A percentile compares a stretch with the other conserved stretches of the same genome.
phyloP scores from a whole-genome alignment of 2,113 vertebrate genomes.

The Chlorodrepanis virens region DNA sequence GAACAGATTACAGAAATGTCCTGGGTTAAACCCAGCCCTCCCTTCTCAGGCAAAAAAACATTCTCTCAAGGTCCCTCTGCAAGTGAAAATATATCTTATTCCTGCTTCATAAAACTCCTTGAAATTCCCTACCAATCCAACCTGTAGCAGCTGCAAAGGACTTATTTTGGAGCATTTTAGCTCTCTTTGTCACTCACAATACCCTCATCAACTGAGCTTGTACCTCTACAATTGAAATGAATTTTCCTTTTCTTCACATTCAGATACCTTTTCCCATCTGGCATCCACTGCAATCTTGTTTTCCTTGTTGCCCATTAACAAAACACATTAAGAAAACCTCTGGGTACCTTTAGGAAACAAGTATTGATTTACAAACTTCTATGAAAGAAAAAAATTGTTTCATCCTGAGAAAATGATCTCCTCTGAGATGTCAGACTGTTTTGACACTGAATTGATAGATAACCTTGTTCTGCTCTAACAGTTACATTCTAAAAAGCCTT shows the following conservation, averaged over 20 bases:
- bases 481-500: not conserved
- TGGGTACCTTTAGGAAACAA: not conserved
- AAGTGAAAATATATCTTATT: not conserved
- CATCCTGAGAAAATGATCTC: constrained; percentile 1
- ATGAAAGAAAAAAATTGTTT: not conserved
- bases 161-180: not conserved
- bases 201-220: not conserved
- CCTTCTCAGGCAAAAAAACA: not conserved
- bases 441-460: not conserved
- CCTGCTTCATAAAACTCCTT: not conserved
- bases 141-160: rapidly evolving
- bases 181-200: not conserved
- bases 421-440: not conserved
- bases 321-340: not conserved
- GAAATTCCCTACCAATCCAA: not conserved
- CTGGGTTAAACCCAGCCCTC: not conserved
- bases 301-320: not conserved
- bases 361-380: not conserved
- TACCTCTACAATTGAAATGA: not conserved
- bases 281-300: not conserved
- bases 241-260: not conserved
- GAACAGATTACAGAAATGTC: not conserved
- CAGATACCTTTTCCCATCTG: not conserved
- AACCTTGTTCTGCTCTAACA: not conserved
- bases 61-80: not conserved